These are phyloP conservation scores for Corythornis vintsioides DNA, from an alignment of 2,113 vertebrate species.

Conservation along the genomic window DNA sequence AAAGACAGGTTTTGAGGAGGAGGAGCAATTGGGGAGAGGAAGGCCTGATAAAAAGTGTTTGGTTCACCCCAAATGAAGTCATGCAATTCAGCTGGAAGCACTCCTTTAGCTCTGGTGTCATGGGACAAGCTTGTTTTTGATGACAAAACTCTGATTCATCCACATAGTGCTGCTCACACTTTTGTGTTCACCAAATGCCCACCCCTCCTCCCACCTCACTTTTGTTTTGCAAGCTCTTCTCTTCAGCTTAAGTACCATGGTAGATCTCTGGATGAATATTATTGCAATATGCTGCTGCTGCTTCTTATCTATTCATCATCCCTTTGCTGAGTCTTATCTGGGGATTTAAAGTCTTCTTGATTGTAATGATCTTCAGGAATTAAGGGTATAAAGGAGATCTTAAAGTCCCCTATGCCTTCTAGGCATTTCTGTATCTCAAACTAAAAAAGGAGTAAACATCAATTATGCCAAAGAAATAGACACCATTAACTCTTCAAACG, in stretches of 20 bases:
- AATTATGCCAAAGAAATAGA: neutral
- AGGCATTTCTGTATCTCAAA: constrained; percentile 4
- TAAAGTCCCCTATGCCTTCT: constrained; percentile 27
- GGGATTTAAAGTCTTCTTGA: constrained; percentile 56
- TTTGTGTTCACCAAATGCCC: neutral
- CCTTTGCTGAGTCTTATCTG: constrained; percentile 46
- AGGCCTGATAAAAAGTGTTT: neutral
- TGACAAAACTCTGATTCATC: neutral
- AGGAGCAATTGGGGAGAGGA: neutral
- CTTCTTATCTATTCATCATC: constrained; percentile 47
- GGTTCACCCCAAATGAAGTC: neutral
- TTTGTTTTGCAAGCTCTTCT: constrained; percentile 1
- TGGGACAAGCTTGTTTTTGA: neutral
- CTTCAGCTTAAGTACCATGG: neutral
- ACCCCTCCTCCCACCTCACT: neutral
- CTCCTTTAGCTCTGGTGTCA: neutral
- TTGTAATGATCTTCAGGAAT: constrained; percentile 63
- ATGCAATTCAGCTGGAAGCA: neutral
- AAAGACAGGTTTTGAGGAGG: neutral
- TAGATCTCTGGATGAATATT: neutral
- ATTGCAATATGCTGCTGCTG: neutral
- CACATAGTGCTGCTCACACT: neutral
- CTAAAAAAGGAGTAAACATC: constrained; percentile 19
- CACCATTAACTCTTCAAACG: neutral
- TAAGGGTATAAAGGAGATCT: constrained; percentile 48